Base-by-base conservation (phyloP, 2,113 vertebrate genomes). In the Lycaon pictus region DNA sequence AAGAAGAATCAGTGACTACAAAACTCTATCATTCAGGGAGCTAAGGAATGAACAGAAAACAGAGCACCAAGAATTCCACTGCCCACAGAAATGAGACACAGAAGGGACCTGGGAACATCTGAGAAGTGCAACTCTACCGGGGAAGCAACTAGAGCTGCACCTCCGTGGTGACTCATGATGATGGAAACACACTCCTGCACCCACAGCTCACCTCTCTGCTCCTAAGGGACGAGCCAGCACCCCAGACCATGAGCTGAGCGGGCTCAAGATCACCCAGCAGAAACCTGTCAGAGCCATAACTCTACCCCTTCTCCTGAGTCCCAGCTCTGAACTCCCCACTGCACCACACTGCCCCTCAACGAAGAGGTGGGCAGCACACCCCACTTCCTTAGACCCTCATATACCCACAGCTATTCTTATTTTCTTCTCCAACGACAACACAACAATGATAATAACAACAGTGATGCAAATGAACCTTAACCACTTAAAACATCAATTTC, bases 261-360 rank as follows among this genome's bases (percentile, higher is more conserved):
- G 48, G n/a, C 55, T 83, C 48, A 79, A 56, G 58, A 48, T 53
- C 48, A 58, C 69, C 60, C 60, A 62, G 32, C 16, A 87, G 20
- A 69, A 81, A 48, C 10, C 60, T 11, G 3, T 10, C 69, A 96
- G 95, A 97, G 97, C 96, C 93, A 95, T 85, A 90, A 60, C 71
- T 48, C 29, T 11, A 10, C 11, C 29, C 62, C 69, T 60, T 37
- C 27, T 58, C 56, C 48, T n/a, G 37, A 37, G 32, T 27, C n/a
- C 4, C 15, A 20, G 74, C 4, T 20, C 63, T 9, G 23, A 9
- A 9, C 20, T 96, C 92, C 91, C 71, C 97, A 96, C 83, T 55
- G 77, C 60, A 96, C 71, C 85, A 8, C 92, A 91, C 62, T 80
- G 90, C 92, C 97, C 90, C 93, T 96, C 97, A 97, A 60, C 65